A percentile compares a stretch with the other conserved stretches of the same genome.
phyloP scores from a whole-genome alignment of 2,797 vertebrate genomes.

The Sandelia bainsii region DNA sequence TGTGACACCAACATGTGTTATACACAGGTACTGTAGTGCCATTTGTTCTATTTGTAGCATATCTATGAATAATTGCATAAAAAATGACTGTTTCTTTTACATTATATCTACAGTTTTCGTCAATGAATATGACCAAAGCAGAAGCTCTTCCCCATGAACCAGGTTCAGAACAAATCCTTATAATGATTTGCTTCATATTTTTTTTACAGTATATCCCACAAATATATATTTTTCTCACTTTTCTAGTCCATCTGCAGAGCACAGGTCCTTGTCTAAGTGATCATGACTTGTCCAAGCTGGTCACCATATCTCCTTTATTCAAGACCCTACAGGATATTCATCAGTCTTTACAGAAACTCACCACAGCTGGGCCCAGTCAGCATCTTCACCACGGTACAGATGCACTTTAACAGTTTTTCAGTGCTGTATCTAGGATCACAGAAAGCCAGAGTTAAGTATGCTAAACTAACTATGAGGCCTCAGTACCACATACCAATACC shows the following conservation, averaged over 20 bases:
- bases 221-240: neutral
- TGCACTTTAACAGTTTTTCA: neutral
- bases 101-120: constrained; percentile 58
- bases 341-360: constrained; percentile 79
- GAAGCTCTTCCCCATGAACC: constrained; percentile 54
- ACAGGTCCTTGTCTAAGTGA: constrained; percentile 80
- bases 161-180: constrained; percentile 56
- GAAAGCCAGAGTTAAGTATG: neutral
- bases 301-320: constrained; percentile 85
- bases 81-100: neutral
- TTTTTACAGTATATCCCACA: neutral
- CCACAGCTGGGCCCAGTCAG: constrained; percentile 31
- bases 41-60: constrained; percentile 3
- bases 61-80: neutral
- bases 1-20: constrained; percentile 51
- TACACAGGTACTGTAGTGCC: constrained; percentile 53
- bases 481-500: neutral
- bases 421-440: neutral
- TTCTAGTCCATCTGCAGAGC: constrained; percentile 59
- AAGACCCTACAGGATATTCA: constrained; percentile 87
- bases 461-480: neutral
- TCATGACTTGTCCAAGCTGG: constrained; percentile 82
- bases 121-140: constrained; percentile 66
- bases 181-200: neutral
- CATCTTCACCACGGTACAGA: constrained; percentile 40